Base-by-base conservation (phyloP, 2,797 vertebrate genomes). In the Dryobates pubescens region DNA sequence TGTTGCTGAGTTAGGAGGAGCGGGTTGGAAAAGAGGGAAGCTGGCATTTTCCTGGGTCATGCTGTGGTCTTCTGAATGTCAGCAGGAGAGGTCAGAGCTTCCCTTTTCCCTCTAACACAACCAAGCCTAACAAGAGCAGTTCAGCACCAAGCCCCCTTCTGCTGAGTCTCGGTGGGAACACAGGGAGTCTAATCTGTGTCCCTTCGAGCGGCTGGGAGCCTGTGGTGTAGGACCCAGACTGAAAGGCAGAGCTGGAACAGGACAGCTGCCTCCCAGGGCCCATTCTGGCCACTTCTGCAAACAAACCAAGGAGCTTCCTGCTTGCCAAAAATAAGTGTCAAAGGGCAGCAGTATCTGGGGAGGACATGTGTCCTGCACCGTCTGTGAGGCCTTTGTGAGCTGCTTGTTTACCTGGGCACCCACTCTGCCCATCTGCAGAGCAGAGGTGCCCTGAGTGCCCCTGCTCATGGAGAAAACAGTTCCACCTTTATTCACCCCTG, bases 271-370 rank as follows among this genome's bases (percentile, higher is more conserved):
- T 82, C 65, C 86, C 62, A 1, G 18, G 75, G 17, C 49, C 13
- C 4, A 3, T 59, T 63, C 41, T 49, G 70, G 84, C 78, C 90
- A 57, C 83, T 63, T 90, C 88, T 85, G 84, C 88, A 82, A 84
- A 89, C 78, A 94, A 88, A 86, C 73, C 90, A 74, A 24, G 54
- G 13, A 68, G 63, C 73, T 93, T 90, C 95, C 94, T 74, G 82
- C 77, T 82, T 71, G 58, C 93, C 90, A 75, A 30, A 91, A 85
- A 65, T 71, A 79, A 57, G 56, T 5, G 41, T n/a, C 49, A 34
- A 53, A 93, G 69, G 86, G 43, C 58, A 62, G 93, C 91, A 69
- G 88, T 59, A 2, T 32, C 1, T 1, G 5, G 82, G 3, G 7
- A 10, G 38, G 86, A 57, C 27, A 13, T 4, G 61, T 41, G 58